Evolutionary conservation across 1,140 invertebrate species (phyloP).

Genomic region (Polyergus mexicanus): DNA sequence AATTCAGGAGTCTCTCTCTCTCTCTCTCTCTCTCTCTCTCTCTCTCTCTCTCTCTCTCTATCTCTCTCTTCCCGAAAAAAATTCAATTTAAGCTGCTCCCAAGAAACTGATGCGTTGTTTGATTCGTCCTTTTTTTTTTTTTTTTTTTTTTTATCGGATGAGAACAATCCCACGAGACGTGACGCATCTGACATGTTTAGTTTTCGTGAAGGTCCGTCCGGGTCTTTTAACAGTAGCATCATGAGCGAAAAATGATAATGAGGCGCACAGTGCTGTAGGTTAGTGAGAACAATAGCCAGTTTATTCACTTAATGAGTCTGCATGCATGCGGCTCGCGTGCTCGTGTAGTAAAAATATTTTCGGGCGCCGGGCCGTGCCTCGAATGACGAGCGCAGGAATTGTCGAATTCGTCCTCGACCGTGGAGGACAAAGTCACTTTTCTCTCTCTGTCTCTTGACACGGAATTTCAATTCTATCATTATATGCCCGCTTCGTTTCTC

Average conservation of each 20-base stretch:
- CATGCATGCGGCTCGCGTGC: conserved; percentile 59
- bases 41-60: too few relatives aligned
- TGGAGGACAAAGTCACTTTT: conserved; percentile 17
- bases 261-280: conserved; percentile 77
- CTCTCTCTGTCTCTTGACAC: neutral
- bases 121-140: neutral
- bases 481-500: neutral
- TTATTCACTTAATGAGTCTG: conserved; percentile 54
- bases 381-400: conserved; percentile 45
- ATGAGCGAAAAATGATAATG: conserved; percentile 77
- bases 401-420: conserved; percentile 58
- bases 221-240: conserved; percentile 67
- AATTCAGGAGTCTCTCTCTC: neutral
- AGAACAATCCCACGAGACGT: neutral
- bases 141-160: neutral
- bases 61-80: neutral
- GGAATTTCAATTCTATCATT: conserved; percentile 29
- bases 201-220: conserved; percentile 10
- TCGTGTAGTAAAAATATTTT: conserved; percentile 53
- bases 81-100: neutral
- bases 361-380: conserved; percentile 35
- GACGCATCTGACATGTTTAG: neutral
- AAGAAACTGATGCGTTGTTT: neutral
- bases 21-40: too few relatives aligned
- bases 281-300: conserved; percentile 80